Base-by-base conservation (phyloP, 2,888 invertebrate species). In the Agrochola lota region DNA sequence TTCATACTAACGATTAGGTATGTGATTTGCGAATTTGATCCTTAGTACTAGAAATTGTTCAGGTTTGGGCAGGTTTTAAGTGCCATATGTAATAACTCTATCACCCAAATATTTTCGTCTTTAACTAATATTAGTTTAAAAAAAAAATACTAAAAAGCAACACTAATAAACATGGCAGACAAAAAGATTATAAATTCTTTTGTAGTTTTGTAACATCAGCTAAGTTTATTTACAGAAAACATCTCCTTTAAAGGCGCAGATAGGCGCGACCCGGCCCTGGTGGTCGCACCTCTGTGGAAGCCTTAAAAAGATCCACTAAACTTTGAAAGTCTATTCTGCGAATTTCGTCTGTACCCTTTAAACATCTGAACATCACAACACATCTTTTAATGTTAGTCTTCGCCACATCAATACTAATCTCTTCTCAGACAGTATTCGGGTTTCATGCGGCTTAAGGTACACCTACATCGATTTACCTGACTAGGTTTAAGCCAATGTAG, bases 401-500 rank as follows among this genome's bases (percentile, higher is more conserved):
- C 15, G 9, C 35, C 40, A 57, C 67, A 75, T 71, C 67, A 40
- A 59, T 63, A 67, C 46, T 85, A 76, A 85, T 86, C 63, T 71
- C 55, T 60, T 30, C 52, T 60, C 86, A 83, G 67, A 69, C 78
- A 43, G 55, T 70, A 83, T 72, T 86, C 84, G 46, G 67, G 85
- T 85, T 81, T 69, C 77, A 78, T 77, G 75, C 60, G 82, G 87
- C 87, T 82, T 77, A 78, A 82, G 72, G 74, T 74, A 30, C 60
- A 71, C 64, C 60, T 73, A 49, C 80, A 73, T 75, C 69, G 77
- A 81, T 85, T 71, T 82, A 87, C 87, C 81, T 83, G 85, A 67
- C 77, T 84, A 86, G 74, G 74, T 46, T 77, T 82, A 68, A 83
- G 81, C 83, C 82, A 80, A 80, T 85, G 81, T 87, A 62, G 81